These are phyloP conservation scores for Lithobates sylvaticus DNA, from an alignment of 2,797 vertebrate genomes.

Conservation along the genomic window DNA sequence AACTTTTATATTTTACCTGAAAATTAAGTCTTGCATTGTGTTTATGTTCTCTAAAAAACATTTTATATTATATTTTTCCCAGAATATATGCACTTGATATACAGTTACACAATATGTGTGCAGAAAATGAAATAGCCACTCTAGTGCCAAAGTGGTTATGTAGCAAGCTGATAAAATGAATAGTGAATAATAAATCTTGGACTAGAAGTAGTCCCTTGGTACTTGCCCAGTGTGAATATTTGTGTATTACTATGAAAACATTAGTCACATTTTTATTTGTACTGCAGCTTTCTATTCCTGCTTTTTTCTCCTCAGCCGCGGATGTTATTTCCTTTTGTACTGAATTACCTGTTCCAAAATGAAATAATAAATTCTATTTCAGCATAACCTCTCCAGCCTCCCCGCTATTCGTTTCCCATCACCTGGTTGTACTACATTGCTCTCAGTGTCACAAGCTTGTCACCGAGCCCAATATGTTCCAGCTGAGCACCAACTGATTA, in stretches of 20 bases:
- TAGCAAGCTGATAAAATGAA: no score
- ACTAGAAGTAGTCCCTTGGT: not conserved
- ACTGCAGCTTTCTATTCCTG: not conserved
- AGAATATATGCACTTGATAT: no score
- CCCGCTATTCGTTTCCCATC: not conserved
- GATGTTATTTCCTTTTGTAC: not conserved
- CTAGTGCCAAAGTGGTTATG: no score
- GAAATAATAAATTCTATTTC: not conserved
- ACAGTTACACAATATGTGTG: no score
- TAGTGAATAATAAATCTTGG: not conserved
- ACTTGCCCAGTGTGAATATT: no score
- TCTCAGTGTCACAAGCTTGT: not conserved
- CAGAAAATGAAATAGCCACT: no score
- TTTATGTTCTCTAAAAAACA: no score
- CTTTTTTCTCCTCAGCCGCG: not conserved
- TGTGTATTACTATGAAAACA: no score
- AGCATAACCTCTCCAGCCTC: not conserved
- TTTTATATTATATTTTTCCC: no score
- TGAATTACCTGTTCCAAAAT: not conserved
- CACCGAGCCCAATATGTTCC: slow-evolving; percentile 1
- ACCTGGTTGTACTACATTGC: not conserved
- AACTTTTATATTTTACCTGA: no score
- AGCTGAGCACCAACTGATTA: not conserved
- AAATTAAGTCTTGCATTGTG: no score
- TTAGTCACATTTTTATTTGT: not conserved